Evolutionary conservation across 2,888 invertebrate genomes (phyloP).

Genomic region (Melanostoma mellinum): DNA sequence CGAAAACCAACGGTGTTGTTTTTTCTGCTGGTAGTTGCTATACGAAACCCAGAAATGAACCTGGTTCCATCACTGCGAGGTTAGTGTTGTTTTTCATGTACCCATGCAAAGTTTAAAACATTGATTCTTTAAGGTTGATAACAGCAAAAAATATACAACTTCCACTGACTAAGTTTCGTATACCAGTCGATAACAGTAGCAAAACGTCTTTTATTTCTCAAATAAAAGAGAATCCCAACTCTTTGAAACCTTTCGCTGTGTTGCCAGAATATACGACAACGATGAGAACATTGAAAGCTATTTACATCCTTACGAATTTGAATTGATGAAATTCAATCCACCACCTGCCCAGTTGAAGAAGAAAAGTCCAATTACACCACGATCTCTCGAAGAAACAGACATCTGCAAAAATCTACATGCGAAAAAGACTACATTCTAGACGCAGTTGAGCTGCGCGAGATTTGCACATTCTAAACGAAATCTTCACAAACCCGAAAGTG

Average conservation of each 20-base stretch:
- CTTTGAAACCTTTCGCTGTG: conserved; percentile 90
- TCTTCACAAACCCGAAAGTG: conserved; percentile 94
- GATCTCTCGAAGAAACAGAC: conserved; percentile 85
- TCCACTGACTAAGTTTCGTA: conserved; percentile 93
- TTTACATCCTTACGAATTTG: conserved; percentile 94
- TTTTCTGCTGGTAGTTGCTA: conserved; percentile 85
- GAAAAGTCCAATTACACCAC: conserved; percentile 81
- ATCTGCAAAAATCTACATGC: conserved; percentile 95
- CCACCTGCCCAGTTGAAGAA: conserved; percentile 83
- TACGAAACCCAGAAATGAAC: conserved; percentile 73
- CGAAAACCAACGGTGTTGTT: too few species aligned
- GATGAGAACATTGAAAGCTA: conserved; percentile 85
- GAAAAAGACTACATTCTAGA: conserved; percentile 94
- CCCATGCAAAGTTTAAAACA: not conserved
- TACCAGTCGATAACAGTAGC: conserved; percentile 91
- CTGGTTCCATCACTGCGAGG: conserved; percentile 76
- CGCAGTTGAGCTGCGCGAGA: conserved; percentile 92
- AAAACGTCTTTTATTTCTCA: conserved; percentile 90
- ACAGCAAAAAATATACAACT: conserved; percentile 89
- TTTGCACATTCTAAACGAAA: conserved; percentile 91
- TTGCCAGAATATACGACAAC: conserved; percentile 87
- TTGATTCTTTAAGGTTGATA: conserved; percentile 82
- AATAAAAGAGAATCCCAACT: conserved; percentile 94
- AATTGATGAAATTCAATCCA: conserved; percentile 89
- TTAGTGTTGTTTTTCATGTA: not conserved